Evolutionary conservation across 1,140 invertebrate genomes (phyloP), one percentile per base, ranked within the genome.

Genomic region (Neodiprion fabricii): DNA sequence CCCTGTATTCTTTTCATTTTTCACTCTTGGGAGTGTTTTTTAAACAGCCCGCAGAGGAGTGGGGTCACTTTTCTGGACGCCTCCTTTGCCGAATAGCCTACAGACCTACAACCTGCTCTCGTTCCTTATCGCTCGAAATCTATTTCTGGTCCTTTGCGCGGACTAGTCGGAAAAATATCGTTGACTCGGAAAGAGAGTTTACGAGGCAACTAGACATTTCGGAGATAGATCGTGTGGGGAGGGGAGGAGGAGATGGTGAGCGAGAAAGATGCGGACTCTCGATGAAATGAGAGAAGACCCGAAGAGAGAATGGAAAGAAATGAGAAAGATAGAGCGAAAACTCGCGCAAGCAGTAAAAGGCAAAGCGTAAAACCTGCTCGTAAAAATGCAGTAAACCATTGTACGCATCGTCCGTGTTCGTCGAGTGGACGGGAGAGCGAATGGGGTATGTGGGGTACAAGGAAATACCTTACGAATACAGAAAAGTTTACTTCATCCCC

Each of bases 301-400:
- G 40, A 21, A 69, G 40, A 47, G 12, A 69, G 40, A 23, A 69
- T 23, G 40, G 23, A 69, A 9, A 23, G 40, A 23, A 69, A 69
- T 23, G 17, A 69, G 23, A 69, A 47, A 69, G 40, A 69, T 69
- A 69, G 40, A 47, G 67, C 67, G 67, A 69, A 69, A 69, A 23
- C 14, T 14, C 14, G 14, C 11, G 11, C 11, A 69, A 69, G 23
- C 14, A 17, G 67, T 14, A 69, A 69, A 69, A 69, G 21, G 67
- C 14, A 47, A 14, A 14, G 67, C 67, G 67, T 69, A 69, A 69
- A 65, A 69, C 67, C 67, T 21, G 67, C 10, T 47, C 67, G 67
- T 69, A 69, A 69, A 69, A 69, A 69, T 21, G 67, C 67, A 69
- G 23, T 69, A 69, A 69, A 69, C 10, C 40, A 69, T 69, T 47